These are phyloP conservation scores for Petrocephalus microphthalmus DNA, from an alignment of 2,113 vertebrate species.

Conservation along the genomic window DNA sequence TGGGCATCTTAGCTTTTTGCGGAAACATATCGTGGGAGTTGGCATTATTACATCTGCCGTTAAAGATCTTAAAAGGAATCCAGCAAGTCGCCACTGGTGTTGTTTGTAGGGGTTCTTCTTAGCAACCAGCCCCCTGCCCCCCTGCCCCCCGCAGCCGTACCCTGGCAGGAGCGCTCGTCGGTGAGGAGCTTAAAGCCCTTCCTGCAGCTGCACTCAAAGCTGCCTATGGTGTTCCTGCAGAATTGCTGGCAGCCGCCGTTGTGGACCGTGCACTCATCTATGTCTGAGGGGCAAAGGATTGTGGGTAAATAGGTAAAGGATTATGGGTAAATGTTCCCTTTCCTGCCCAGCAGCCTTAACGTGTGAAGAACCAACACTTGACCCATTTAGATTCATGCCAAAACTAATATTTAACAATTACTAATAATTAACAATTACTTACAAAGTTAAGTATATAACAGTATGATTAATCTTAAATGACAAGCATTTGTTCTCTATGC, in stretches of 20 bases:
- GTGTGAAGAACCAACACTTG: neutral
- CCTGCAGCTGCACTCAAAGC: slow-evolving; percentile 94
- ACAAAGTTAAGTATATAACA: neutral
- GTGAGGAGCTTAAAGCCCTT: slow-evolving; percentile 96
- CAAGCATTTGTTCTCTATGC: neutral
- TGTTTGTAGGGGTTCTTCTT: slow-evolving; percentile 1
- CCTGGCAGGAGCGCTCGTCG: slow-evolving; percentile 94
- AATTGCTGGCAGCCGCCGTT: slow-evolving; percentile 92
- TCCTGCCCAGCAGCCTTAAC: neutral
- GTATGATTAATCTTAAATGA: neutral
- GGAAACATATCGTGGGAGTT: slow-evolving; percentile 26
- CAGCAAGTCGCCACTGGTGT: slow-evolving; percentile 39
- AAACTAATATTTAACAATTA: neutral
- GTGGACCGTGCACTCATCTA: slow-evolving; percentile 84
- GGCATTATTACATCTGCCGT: slow-evolving; percentile 20
- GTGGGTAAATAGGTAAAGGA: slow-evolving; percentile 27
- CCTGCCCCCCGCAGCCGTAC: slow-evolving; percentile 46
- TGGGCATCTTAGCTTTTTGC: slow-evolving; percentile 28
- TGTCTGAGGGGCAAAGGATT: slow-evolving; percentile 67
- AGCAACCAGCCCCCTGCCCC: neutral
- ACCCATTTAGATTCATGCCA: neutral
- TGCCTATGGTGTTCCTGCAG: slow-evolving; percentile 95
- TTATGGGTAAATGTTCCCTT: neutral
- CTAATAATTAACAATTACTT: neutral
- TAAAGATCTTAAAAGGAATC: slow-evolving; percentile 48